These are phyloP conservation scores for Bilobella aurantiaca DNA, from an alignment of 1,140 invertebrate species.

Conservation along the genomic window DNA sequence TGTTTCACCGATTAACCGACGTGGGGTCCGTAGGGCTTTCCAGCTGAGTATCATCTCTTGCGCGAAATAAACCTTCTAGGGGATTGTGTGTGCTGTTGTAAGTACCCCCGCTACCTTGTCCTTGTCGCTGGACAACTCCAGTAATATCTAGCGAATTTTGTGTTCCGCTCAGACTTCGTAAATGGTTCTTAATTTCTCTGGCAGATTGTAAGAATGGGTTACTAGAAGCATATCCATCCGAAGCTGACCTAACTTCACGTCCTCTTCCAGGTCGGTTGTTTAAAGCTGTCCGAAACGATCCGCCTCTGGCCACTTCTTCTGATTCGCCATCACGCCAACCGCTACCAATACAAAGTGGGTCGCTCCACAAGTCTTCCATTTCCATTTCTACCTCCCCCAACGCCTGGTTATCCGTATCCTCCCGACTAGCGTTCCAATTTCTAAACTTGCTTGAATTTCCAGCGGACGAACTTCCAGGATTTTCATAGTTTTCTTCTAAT, in stretches of 20 bases:
- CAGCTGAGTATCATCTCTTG: conserved; percentile 25
- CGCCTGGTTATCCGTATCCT: neutral
- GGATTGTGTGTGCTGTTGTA: neutral
- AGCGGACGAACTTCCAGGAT: no score
- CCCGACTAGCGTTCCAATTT: neutral
- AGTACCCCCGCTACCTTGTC: conserved; percentile 1
- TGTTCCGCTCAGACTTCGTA: conserved; percentile 23
- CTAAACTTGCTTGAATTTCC: no score
- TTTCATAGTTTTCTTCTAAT: conserved; percentile 32
- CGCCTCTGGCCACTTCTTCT: neutral
- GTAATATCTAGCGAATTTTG: conserved; percentile 32
- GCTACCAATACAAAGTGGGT: neutral
- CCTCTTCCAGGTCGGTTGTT: neutral
- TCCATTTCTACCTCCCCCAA: neutral
- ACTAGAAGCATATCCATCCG: neutral
- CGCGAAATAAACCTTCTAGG: conserved; percentile 26
- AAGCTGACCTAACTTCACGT: conserved; percentile 2
- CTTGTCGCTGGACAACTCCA: neutral
- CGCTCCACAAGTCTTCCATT: neutral
- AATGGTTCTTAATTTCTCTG: conserved; percentile 23
- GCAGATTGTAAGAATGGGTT: conserved; percentile 31
- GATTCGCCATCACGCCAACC: neutral
- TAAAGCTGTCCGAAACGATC: neutral
- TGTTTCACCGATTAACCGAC: conserved; percentile 29
- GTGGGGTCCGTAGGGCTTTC: conserved; percentile 24